Evolutionary conservation across 2,888 invertebrate species (phyloP).

Genomic region (Leptopilina myrica): DNA sequence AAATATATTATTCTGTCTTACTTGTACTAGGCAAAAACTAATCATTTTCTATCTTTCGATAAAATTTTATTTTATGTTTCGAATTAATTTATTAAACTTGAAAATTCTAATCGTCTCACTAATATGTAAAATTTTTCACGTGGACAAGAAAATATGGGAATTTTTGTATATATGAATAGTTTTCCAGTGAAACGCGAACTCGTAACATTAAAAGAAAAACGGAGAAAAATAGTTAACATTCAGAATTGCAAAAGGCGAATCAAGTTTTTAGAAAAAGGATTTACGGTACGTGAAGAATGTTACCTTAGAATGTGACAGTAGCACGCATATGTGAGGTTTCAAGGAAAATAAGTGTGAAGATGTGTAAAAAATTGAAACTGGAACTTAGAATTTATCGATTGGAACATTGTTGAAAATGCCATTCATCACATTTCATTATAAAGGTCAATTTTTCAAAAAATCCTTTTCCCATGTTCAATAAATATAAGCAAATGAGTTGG

Average conservation of each 20-base stretch:
- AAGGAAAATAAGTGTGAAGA: constrained; percentile 38
- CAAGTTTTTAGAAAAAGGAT: constrained; percentile 14
- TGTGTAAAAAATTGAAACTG: neutral
- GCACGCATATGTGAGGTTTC: constrained; percentile 25
- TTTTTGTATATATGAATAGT: too few species aligned
- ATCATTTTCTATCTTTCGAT: too few species aligned
- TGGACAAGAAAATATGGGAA: too few species aligned
- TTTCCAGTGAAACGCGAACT: neutral
- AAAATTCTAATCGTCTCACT: too few species aligned
- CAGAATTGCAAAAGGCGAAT: constrained; percentile 22
- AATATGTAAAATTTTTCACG: too few species aligned
- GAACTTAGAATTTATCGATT: constrained; percentile 4
- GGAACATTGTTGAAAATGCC: neutral
- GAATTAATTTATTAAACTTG: too few species aligned
- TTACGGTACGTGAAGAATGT: neutral
- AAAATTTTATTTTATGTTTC: too few species aligned
- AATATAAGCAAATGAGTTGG: too few species aligned
- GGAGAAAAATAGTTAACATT: neutral
- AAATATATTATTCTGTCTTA: too few species aligned
- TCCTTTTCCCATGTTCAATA: too few species aligned
- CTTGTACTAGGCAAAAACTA: too few species aligned
- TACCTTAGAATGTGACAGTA: constrained; percentile 25
- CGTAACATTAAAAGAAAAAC: neutral
- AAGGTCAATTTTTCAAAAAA: neutral
- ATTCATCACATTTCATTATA: neutral